Evolutionary conservation across 2,797 vertebrate genomes (phyloP), one percentile per base, ranked within the genome.

Genomic region (Falco biarmicus): DNA sequence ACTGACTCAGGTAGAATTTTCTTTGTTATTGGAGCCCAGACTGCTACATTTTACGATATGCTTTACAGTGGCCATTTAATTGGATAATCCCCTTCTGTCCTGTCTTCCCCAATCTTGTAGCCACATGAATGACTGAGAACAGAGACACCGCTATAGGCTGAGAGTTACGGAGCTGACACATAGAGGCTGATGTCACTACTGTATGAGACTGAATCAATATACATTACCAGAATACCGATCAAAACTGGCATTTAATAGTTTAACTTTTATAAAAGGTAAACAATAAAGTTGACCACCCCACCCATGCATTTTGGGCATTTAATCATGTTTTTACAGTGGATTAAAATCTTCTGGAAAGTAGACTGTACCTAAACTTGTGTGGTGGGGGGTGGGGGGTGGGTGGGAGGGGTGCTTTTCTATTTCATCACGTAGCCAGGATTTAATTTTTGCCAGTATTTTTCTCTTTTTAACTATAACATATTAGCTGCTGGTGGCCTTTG

Each of bases 401-500:
- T 9, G 10, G 7, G 5, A 1, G 6, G 28, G 43, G 1, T 6
- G 25, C 11, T 95, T 75, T 80, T 63, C 22, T 88, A 3, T 81
- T 87, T 69, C 17, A 94, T 68, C 31, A 47, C 45, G 15, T 7
- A 65, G 78, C 64, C 81, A 94, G 83, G 71, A 50, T 81, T 66
- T 89, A 66, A 5, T 61, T 94, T 93, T 74, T 70, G 16, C 57
- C 31, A 59, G 18, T 78, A 57, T 94, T 89, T 75, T 94, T 89
- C 75, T 93, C 73, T 78, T 87, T 94, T 93, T 91, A 87, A 85
- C 68, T 89, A 60, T 90, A 93, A 57, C 61, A 41, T 87, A 88
- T 59, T 73, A 94, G 65, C 89, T 96, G 92, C 65, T 96, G 81
- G 89, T 94, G 82, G 89, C 93, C 89, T 92, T 96, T 96, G 93